phyloP scores from a whole-genome alignment of 2,113 vertebrate genomes.

The Octodon degus region DNA sequence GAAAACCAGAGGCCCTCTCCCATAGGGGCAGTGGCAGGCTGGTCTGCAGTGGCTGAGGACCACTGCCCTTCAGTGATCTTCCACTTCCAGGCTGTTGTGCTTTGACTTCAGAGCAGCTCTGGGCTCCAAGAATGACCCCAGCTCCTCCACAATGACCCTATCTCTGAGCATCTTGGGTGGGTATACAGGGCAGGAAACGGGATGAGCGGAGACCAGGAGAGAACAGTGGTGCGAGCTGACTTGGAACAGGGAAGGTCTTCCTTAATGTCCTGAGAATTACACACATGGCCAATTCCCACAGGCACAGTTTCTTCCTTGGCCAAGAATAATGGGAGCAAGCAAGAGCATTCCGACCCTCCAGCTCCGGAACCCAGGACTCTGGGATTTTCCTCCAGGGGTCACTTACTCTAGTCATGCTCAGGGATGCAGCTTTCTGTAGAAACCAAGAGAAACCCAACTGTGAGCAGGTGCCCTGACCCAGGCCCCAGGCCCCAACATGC shows the following conservation, averaged over 20 bases:
- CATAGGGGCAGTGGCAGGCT: not conserved
- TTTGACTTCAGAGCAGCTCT: not conserved
- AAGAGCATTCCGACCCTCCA: not conserved
- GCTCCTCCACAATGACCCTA: accelerated
- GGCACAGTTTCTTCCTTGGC: not conserved
- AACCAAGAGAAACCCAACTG: not conserved
- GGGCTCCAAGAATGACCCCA: not conserved
- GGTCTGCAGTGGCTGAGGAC: no score
- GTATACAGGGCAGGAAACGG: accelerated
- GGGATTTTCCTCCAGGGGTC: accelerated
- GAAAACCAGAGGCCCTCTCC: not conserved
- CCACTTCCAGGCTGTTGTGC: not conserved
- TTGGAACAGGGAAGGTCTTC: not conserved
- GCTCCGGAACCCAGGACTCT: not conserved
- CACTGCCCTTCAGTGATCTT: not conserved
- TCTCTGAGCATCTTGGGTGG: no score
- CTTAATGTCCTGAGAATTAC: not conserved
- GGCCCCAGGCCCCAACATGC: not conserved
- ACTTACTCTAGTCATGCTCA: not conserved
- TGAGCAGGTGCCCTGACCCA: not conserved
- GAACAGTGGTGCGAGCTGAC: not conserved
- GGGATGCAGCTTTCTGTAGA: not conserved
- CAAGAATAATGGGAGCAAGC: accelerated
- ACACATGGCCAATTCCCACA: no score
- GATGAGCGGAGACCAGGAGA: not conserved